Evolutionary conservation across 1,140 invertebrate genomes (phyloP), one percentile per base, ranked within the genome.

Genomic region (Bombyx mori): DNA sequence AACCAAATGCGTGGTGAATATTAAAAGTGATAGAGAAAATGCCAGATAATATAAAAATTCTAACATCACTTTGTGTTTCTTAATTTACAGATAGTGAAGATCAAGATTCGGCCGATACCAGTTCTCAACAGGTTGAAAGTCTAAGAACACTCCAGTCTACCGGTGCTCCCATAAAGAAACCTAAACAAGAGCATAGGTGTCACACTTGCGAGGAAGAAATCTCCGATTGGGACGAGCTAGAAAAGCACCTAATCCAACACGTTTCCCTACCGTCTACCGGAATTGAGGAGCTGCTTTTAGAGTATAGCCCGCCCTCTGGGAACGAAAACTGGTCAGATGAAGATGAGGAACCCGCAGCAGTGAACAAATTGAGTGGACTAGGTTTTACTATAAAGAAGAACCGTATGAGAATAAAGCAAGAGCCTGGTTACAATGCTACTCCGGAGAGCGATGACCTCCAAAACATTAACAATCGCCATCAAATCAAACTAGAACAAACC

Each of bases 281-380:
- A 56, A 57, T 83, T 44, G 71, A 77, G 57, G 79, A 76, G 61
- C 79, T 83, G 76, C 82, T 75, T 54, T 84, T 82, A 59, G 82
- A 85, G 66, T 75, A 82, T 52, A 66, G 51, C 44, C 61, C 75
- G 60, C 66, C 62, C 8, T 77, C 75, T 6, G 79, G 71, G 66
- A 79, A 83, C 71, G 83, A 84, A 57, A 75, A 83, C 58, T 86
- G 80, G 80, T 79, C 77, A 10, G 81, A 86, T 61, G 83, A 85
- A 58, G 83, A 86, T 35, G 77, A 75, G 22, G 62, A 63, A 7
- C 46, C 74, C 61, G 74, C 77, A 6, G 78, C 82, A 2, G 57
- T 87, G 42, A 73, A 63, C 58, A 87, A 84, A 72, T 66, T 87
- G 42, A 80, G 73, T 60, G 79, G 79, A 18, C 67, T 87, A 58